Base-by-base conservation (phyloP, 2,113 vertebrate genomes). In the Vimba vimba region DNA sequence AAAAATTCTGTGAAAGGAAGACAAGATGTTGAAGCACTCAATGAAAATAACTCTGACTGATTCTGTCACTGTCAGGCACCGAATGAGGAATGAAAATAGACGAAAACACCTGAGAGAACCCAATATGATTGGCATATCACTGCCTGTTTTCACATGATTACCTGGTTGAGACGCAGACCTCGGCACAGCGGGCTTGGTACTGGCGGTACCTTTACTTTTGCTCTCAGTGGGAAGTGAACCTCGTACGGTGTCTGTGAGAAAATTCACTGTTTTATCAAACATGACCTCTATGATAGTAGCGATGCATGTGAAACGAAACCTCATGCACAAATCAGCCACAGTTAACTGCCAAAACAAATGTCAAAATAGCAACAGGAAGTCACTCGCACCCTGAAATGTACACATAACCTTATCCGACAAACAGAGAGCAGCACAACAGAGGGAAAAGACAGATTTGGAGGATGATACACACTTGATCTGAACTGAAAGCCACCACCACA, bases 91-190 rank as follows among this genome's bases (percentile, higher is more conserved):
- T 86, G 21, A 82, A 47, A 57, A 45, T 23, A 55, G 9, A n/a
- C 27, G 3, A 30, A 71, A 57, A 15, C 23, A 81, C 21, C 62
- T 23, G 6, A 39, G n/a, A 52, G 25, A 79, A 66, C 23, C 39
- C 19, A 55, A 59, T 25, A 73, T 73, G 68, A 73, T n/a, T 83
- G 68, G 45, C 73, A 82, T 27, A 43, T n/a, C 45, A 7, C 30
- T 64, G 3, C 57, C 39, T 33, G 69, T 43, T 74, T 71, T 73
- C 57, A 66, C 27, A 83, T 23, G 27, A 73, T 97, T 97, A 97
- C 96, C 97, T 97, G 96, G 96, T 93, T 97, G 97, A 86, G 97
- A 97, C 83, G 95, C 94, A 74, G 97, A 97, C 94, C 97, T 95
- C 90, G 96, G 95, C 13, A 97, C 96, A 0, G 92, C 88, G 76